phyloP scores from a whole-genome alignment of 2,888 invertebrate genomes.

The Amphipoea oculea region DNA sequence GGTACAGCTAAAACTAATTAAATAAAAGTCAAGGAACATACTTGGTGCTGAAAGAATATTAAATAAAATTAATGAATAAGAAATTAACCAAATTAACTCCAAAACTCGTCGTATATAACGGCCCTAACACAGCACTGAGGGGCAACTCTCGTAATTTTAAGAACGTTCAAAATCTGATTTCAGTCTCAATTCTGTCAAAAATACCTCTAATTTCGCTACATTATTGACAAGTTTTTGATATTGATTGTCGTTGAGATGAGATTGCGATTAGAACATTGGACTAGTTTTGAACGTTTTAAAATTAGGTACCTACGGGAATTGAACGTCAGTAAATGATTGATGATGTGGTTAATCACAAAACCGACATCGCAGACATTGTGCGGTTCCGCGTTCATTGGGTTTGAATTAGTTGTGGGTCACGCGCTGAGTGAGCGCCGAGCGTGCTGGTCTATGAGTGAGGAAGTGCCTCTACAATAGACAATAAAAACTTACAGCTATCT shows the following conservation, averaged over 20 bases:
- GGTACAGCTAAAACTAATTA: neutral
- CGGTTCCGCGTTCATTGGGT: neutral
- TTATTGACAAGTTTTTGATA: too few relatives aligned
- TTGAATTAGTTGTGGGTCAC: neutral
- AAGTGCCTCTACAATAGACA: neutral
- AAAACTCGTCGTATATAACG: neutral
- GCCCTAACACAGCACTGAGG: neutral
- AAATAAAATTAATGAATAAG: neutral
- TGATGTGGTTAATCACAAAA: neutral
- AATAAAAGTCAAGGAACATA: slow-evolving; percentile 7
- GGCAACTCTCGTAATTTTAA: too few relatives aligned
- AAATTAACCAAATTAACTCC: neutral
- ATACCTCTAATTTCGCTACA: too few relatives aligned
- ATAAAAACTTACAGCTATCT: slow-evolving; percentile 31
- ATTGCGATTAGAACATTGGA: too few relatives aligned
- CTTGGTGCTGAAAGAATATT: slow-evolving; percentile 20
- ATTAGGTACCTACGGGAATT: too few relatives aligned
- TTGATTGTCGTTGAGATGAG: too few relatives aligned
- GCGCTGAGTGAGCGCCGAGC: neutral
- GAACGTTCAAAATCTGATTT: too few relatives aligned
- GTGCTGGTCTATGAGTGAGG: neutral
- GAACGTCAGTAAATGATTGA: neutral
- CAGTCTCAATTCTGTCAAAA: too few relatives aligned
- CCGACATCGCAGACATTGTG: neutral
- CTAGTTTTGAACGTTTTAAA: too few relatives aligned